These are phyloP conservation scores for Telmatochromis sp. DNA, from an alignment of 2,113 vertebrate genomes.

Conservation along the genomic window DNA sequence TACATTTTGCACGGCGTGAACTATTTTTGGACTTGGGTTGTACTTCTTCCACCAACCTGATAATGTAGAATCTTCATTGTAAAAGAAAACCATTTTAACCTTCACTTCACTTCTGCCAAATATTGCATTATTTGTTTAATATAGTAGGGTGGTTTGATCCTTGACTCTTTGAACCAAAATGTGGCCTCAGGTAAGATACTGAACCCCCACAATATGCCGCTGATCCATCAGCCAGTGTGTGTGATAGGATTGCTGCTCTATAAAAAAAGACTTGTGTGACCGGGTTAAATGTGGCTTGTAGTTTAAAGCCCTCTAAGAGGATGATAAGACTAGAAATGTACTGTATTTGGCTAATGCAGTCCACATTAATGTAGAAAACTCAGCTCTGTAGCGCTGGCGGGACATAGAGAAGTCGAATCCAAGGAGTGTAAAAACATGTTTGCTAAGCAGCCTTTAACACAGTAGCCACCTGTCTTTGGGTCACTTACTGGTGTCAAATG, in stretches of 20 bases:
- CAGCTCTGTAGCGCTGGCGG: not conserved
- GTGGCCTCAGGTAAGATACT: not conserved
- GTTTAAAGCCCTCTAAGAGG: not conserved
- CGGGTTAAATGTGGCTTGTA: not conserved
- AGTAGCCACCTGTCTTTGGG: slow-evolving; percentile 11
- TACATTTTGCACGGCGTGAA: not conserved
- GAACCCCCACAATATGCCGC: not conserved
- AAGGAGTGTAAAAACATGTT: not conserved
- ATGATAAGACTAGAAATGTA: not conserved
- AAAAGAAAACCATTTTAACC: not conserved
- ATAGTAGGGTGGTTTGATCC: not conserved
- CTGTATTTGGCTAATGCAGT: not conserved
- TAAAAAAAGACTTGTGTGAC: not conserved
- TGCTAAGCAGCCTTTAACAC: not conserved
- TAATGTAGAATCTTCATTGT: not conserved
- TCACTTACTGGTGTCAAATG: not conserved
- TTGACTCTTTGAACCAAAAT: not conserved
- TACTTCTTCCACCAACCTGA: not conserved
- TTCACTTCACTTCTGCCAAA: not conserved
- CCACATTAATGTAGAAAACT: not conserved
- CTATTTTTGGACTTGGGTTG: not conserved
- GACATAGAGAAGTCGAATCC: not conserved
- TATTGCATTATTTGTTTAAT: not conserved
- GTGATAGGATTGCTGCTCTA: not conserved
- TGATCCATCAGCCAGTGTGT: not conserved